A percentile compares a stretch with the other conserved stretches of the same genome.
Conservation (phyloP, 2,888 invertebrate genomes). For the Melanchra persicariae region DNA sequence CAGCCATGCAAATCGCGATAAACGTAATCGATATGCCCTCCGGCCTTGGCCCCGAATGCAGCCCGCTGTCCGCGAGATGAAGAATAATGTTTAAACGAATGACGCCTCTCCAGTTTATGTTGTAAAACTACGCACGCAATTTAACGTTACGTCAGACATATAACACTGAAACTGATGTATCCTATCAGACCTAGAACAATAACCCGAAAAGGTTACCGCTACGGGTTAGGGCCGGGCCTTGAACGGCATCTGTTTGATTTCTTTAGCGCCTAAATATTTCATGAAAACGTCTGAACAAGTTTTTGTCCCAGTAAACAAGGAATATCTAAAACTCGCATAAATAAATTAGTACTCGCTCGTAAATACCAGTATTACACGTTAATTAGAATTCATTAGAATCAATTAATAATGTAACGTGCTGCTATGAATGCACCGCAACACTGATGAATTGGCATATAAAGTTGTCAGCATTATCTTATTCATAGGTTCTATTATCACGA, state of each 20-base stretch:
- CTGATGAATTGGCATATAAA: constrained; percentile 25
- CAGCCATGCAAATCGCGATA: constrained; percentile 79
- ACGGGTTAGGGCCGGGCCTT: constrained; percentile 28
- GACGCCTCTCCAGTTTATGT: constrained; percentile 72
- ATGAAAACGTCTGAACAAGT: background rate
- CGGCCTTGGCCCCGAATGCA: constrained; percentile 87
- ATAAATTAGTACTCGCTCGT: constrained; percentile 1
- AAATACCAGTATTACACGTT: constrained; percentile 11
- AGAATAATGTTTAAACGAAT: constrained; percentile 79
- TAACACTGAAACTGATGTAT: constrained; percentile 66
- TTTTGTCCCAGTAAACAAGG: background rate
- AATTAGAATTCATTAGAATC: constrained; percentile 46
- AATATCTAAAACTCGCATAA: constrained; percentile 8
- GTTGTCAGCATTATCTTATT: constrained; percentile 43
- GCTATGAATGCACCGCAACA: constrained; percentile 3
- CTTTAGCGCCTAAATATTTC: background rate
- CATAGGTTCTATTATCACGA: constrained; percentile 35
- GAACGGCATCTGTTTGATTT: constrained; percentile 1
- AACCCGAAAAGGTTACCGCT: constrained; percentile 37
- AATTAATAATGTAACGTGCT: constrained; percentile 36
- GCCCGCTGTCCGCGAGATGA: constrained; percentile 78
- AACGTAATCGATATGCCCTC: constrained; percentile 84
- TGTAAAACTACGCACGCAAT: constrained; percentile 76
- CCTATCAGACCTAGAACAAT: constrained; percentile 64
- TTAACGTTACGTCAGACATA: constrained; percentile 56